phyloP scores from a whole-genome alignment of 2,888 invertebrate species.

The Xestia c-nigrum region DNA sequence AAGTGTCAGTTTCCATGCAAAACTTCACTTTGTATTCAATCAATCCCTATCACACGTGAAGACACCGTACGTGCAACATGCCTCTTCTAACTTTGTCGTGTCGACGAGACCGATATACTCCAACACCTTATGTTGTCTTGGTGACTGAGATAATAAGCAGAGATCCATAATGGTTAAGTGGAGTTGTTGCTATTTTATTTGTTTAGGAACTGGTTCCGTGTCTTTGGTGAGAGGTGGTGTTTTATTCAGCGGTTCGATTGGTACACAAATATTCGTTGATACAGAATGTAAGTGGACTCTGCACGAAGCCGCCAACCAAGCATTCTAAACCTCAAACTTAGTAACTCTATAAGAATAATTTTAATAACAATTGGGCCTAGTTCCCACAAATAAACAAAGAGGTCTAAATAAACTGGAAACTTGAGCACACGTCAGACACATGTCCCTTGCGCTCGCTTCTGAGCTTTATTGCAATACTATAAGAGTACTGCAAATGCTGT shows the following conservation, averaged over 20 bases:
- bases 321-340: no score
- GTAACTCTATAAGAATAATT: no score
- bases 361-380: no score
- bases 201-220: neutral
- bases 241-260: neutral
- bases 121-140: slow-evolving; percentile 40
- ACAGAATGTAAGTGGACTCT: no score
- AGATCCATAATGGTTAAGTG: neutral
- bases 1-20: slow-evolving; percentile 34
- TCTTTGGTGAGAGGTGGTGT: neutral
- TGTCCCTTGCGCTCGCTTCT: slow-evolving; percentile 35
- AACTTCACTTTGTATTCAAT: slow-evolving; percentile 46
- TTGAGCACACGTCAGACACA: slow-evolving; percentile 53
- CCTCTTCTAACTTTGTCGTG: slow-evolving; percentile 44
- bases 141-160: slow-evolving; percentile 17
- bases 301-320: no score
- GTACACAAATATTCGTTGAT: neutral
- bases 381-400: no score
- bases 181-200: neutral
- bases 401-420: slow-evolving; percentile 48
- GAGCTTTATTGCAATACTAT: slow-evolving; percentile 57
- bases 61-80: slow-evolving; percentile 52
- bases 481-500: slow-evolving; percentile 21
- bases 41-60: slow-evolving; percentile 48
- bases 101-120: slow-evolving; percentile 41